Base-by-base conservation (phyloP, 2,113 vertebrate genomes). In the Ochotona curzoniae region DNA sequence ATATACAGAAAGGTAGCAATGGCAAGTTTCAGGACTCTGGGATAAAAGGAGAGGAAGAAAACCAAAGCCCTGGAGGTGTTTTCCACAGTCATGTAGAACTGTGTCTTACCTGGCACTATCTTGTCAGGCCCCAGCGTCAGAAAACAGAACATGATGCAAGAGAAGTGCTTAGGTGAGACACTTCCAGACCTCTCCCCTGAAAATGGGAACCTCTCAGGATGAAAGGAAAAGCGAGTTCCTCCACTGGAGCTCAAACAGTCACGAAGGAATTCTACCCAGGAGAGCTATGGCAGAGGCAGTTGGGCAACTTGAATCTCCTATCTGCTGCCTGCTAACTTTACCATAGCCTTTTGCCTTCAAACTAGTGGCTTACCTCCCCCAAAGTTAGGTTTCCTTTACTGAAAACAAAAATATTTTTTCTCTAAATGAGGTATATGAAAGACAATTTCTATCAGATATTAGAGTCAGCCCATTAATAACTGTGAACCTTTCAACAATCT, bases 11-110 rank as follows among this genome's bases (percentile, higher is more conserved):
- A 89, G 64, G 32, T 75, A 73, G 38, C 25, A 7, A 67, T 15
- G 57, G n/a, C 44, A 15, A 32, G 26, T 51, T 84, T 76, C 94
- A 20, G 69, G 57, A 38, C 47, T 79, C 26, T 51, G 54, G 38
- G 79, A 18, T 67, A 28, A 85, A 94, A 92, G 83, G 26, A 85
- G 93, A 78, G 47, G n/a, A 54, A n/a, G 71, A 66, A 73, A 80
- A 61, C 18, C 38, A 57, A 84, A 84, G 14, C 21, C 44, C 30
- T 12, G 6, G n/a, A 51, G 7, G 2, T 66, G 28, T 32, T 1
- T n/a, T 25, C 4, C 12, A 38, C 69, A 10, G 1, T 63, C 20
- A 51, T 2, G 28, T 17, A 12, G 32, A 91, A 79, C 17, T 54
- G 26, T 74, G 44, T 82, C 49, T 90, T 81, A 44, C 26, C n/a